Base-by-base conservation (phyloP, 2,797 vertebrate species). In the Hypotaenidia philippensis region DNA sequence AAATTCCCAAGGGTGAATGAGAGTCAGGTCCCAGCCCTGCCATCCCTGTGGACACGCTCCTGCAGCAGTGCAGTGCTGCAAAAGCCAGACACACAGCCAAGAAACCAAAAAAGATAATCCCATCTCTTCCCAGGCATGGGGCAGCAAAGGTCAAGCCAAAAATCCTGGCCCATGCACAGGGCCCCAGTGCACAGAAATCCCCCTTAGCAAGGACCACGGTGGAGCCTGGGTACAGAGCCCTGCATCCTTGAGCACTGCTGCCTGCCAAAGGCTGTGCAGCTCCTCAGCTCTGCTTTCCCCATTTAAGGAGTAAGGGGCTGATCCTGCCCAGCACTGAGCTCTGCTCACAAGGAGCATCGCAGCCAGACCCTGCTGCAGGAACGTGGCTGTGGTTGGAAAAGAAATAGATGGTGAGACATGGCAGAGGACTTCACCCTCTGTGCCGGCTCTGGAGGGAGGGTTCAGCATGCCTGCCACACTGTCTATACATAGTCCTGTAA, bases 231-330 rank as follows among this genome's bases (percentile, higher is more conserved):
- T 34, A 19, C 14, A 4, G 8, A 14, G 38, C 4, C 2, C 8
- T 7, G 0, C 71, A 4, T 2, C 86, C 50, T 5, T 3, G 10
- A 79, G 32, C 25, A 10, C 1, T 1, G 23, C 26, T 13, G 9
- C 0, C 4, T 15, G 55, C 50, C 53, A 4, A 1, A 23, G 29
- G n/a, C 25, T 29, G 23, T 6, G 1, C 2, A 21, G 44, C 17
- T 9, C 3, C 57, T 25, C 0, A 1, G 32, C 50, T 45, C 4
- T 9, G 36, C 27, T 31, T 32, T 6, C 26, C 56, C 52, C 12
- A 0, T 5, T 4, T 17, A 4, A 14, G 27, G 77, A 8, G 5
- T 1, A 20, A 64, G 38, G 50, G 31, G 18, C 27, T 32, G 64
- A 65, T 34, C 38, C 78, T 72, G 7, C 27, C 36, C 31, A 20